Evolutionary conservation across 2,888 invertebrate genomes (phyloP), one percentile per base, ranked within the genome.

Genomic region (Ichneumoninae sp.): DNA sequence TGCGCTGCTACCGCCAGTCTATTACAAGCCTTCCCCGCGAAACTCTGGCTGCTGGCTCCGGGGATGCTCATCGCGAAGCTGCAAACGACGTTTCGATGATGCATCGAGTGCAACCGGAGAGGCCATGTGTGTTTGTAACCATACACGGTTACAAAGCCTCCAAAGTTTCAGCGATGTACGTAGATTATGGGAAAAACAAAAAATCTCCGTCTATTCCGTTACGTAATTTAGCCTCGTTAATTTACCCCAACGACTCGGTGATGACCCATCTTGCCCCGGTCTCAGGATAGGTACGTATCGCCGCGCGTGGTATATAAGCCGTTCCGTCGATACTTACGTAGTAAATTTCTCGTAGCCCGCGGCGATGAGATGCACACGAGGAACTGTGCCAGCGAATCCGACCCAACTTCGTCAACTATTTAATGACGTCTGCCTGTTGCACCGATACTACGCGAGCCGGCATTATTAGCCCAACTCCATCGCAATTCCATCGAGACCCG

Each of bases 1-100:
- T 22, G 13, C 19, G 26, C 52, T 54, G 68, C 60, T 63, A 47
- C 30, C n/a, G n/a, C 60, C 60, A 22, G 40, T n/a, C 66, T 71
- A 82, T 54, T 33, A 26, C 52, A 52, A 63, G 16, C 54, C 33
- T 65, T 16, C 13, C 30, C 47, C 47, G 33, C 22, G 13, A 71
- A 77, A 71, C 71, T 77, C 76, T 52, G 65, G 13, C 26, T 54
- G 60, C 69, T 78, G 16, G 66, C 60, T 60, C 22, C 52, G 63
- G 33, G 36, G 78, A 54, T 50, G 52, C 78, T 79, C 78, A 82
- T 82, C 65, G 70, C 63, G 60, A 69, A 79, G 82, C 85, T 85
- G 85, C 82, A 65, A 85, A 85, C 85, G 85, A 85, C 85, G 83
- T 83, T 83, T 69, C 83, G 83, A 85, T 85, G 85, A 83, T 83